Evolutionary conservation across 2,113 vertebrate genomes (phyloP).

Genomic region (Oreotrochilus melanogaster): DNA sequence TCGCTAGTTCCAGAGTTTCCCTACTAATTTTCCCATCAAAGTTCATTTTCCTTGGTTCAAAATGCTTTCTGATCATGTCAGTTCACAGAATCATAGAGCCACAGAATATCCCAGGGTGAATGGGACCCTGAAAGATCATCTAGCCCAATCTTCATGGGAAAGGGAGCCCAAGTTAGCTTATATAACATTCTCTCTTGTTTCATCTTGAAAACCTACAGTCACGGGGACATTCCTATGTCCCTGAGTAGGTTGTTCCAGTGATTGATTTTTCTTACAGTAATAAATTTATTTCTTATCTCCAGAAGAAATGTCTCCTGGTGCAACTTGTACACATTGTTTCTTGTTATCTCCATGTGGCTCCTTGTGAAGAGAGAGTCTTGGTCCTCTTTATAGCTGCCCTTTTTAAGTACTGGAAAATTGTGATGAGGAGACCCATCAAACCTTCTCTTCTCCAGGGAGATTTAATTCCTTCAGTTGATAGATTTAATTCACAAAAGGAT

Average conservation of each 20-base stretch:
- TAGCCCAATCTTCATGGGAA: background rate
- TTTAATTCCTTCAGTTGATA: background rate
- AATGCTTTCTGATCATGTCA: background rate
- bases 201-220: background rate
- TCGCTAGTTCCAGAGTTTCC: background rate
- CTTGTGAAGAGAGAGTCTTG: background rate
- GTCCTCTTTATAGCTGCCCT: background rate
- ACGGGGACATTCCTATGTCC: rapidly evolving
- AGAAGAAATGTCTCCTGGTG: background rate
- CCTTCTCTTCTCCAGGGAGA: background rate
- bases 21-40: background rate
- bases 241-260: background rate
- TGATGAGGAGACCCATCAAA: background rate
- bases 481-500: background rate
- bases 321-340: background rate
- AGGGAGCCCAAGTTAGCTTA: background rate
- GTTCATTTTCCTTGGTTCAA: background rate
- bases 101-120: background rate
- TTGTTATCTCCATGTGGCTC: background rate
- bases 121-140: background rate
- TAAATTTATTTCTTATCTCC: background rate
- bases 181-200: background rate
- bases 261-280: background rate
- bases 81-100: background rate
- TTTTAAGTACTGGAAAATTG: background rate